phyloP scores from a whole-genome alignment of 2,113 vertebrate species.

The Zeus faber region DNA sequence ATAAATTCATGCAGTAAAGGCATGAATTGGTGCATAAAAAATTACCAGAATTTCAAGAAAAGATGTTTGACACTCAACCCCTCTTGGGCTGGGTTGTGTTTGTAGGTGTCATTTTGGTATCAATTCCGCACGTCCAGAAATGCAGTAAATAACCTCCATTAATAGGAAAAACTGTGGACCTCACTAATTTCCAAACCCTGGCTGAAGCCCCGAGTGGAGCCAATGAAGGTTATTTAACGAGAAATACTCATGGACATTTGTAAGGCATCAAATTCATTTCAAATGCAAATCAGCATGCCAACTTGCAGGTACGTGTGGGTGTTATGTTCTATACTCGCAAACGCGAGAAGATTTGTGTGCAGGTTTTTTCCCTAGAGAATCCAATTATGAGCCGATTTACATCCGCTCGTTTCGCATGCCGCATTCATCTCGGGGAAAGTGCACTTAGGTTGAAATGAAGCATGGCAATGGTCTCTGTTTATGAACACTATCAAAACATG shows the following conservation, averaged over 20 bases:
- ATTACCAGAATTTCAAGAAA: too few species aligned
- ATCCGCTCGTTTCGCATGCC: not conserved
- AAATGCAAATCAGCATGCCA: conserved; percentile 39
- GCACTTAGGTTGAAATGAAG: conserved; percentile 63
- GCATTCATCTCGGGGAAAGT: conserved; percentile 3
- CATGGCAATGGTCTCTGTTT: conserved; percentile 51
- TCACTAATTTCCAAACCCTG: too few species aligned
- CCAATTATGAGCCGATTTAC: conserved; percentile 55
- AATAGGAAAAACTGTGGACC: too few species aligned
- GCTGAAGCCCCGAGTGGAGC: too few species aligned
- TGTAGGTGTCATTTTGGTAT: too few species aligned
- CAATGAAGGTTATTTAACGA: conserved; percentile 11
- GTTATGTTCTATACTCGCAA: conserved; percentile 33
- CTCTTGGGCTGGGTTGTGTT: too few species aligned
- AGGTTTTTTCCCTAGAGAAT: conserved; percentile 44
- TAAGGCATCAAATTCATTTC: conserved; percentile 30
- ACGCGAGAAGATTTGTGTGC: conserved; percentile 30
- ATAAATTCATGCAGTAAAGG: too few species aligned
- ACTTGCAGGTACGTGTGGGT: conserved; percentile 30
- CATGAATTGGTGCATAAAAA: too few species aligned
- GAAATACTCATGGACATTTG: conserved; percentile 22
- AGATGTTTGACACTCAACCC: too few species aligned
- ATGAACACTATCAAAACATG: conserved; percentile 59
- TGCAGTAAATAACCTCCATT: too few species aligned
- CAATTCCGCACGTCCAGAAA: too few species aligned